These are phyloP conservation scores for Isaurus tuberculatus DNA, from an alignment of 92 coral and sea anemone genomes.

Conservation along the genomic window DNA sequence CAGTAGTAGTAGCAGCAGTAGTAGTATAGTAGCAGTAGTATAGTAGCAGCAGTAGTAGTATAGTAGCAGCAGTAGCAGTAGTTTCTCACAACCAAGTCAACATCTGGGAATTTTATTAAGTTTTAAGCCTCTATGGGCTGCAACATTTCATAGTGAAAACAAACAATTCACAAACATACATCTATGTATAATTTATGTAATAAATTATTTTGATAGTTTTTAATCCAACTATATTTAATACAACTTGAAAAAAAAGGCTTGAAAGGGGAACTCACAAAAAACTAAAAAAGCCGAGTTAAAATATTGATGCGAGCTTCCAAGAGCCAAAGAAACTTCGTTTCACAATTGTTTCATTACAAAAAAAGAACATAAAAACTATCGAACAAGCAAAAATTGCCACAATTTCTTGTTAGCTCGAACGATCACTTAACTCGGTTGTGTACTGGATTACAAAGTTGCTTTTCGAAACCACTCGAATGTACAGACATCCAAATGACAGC, in stretches of 20 bases:
- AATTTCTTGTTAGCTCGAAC: background rate
- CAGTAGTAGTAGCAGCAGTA: background rate
- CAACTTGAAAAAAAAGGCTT: slow-evolving; percentile 29
- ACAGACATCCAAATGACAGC: slow-evolving; percentile 7
- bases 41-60: too few relatives aligned
- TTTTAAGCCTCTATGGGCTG: slow-evolving; percentile 43
- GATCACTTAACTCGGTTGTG: background rate
- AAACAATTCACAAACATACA: slow-evolving; percentile 51
- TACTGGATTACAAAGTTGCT: too few relatives aligned
- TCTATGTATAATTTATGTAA: slow-evolving; percentile 43
- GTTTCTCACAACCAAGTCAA: background rate
- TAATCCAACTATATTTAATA: slow-evolving; percentile 50
- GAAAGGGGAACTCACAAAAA: background rate
- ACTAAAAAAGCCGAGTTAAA: background rate
- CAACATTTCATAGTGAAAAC: slow-evolving; percentile 43
- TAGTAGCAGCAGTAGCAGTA: background rate
- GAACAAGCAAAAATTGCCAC: background rate
- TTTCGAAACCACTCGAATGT: background rate
- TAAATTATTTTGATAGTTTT: slow-evolving; percentile 48
- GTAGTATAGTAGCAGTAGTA: too few relatives aligned
- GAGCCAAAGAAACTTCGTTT: background rate
- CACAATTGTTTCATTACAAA: background rate
- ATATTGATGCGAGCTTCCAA: background rate
- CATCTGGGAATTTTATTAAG: slow-evolving; percentile 37
- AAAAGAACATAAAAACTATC: too few relatives aligned